phyloP scores from a whole-genome alignment of 2,888 invertebrate genomes.

The Tetragonisca angustula region DNA sequence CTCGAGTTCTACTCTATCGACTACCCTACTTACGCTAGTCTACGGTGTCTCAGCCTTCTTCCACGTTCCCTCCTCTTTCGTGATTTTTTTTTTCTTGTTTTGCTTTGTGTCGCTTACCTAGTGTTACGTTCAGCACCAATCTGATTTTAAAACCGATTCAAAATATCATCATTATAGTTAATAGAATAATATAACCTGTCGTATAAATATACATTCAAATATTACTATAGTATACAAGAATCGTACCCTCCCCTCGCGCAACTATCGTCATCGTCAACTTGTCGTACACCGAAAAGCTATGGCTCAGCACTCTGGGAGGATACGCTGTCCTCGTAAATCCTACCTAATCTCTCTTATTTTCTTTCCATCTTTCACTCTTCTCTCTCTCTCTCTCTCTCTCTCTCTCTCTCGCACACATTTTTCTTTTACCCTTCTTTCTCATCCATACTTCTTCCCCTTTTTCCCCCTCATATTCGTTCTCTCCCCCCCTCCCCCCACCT shows the following conservation, averaged over 20 bases:
- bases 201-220: conserved; percentile 84
- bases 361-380: conserved; percentile 52
- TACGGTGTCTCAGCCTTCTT: conserved; percentile 84
- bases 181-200: conserved; percentile 82
- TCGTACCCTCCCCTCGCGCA: conserved; percentile 70
- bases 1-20: conserved; percentile 81
- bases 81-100: conserved; percentile 36
- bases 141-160: conserved; percentile 83
- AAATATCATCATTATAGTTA: conserved; percentile 82
- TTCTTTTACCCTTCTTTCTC: conserved; percentile 41
- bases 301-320: conserved; percentile 61
- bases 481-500: background rate
- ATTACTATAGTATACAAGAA: conserved; percentile 83
- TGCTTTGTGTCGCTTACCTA: conserved; percentile 65
- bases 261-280: conserved; percentile 58
- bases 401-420: conserved; percentile 18
- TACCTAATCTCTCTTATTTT: conserved; percentile 61
- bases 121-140: conserved; percentile 82
- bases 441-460: conserved; percentile 23
- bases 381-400: conserved; percentile 49
- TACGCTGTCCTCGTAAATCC: conserved; percentile 67
- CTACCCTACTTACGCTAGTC: conserved; percentile 80
- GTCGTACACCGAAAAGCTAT: conserved; percentile 63
- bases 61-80: conserved; percentile 81
- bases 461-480: conserved; percentile 10